Conservation (phyloP, 2,888 invertebrate genomes). For the Eustalomyia histrio region DNA sequence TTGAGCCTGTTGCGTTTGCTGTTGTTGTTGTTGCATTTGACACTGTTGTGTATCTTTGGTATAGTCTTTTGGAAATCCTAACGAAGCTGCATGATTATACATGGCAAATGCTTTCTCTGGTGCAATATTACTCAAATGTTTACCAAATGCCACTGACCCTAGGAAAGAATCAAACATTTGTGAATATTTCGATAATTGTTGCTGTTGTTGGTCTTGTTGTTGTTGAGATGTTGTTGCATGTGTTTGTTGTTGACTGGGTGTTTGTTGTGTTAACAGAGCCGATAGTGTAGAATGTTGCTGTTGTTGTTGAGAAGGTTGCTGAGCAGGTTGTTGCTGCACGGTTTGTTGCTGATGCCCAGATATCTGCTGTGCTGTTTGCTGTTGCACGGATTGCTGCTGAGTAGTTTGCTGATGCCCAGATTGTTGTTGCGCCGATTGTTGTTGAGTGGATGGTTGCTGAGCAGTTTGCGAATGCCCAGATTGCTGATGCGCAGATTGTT, state of each 20-base stretch:
- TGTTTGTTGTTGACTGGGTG: conserved; percentile 33
- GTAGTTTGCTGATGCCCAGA: conserved; percentile 66
- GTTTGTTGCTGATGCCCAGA: conserved; percentile 51
- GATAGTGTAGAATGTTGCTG: conserved; percentile 36
- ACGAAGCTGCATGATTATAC: conserved; percentile 79
- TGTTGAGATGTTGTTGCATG: conserved; percentile 56
- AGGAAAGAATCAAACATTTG: conserved; percentile 79
- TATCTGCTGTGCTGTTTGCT: conserved; percentile 42
- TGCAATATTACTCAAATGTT: conserved; percentile 76
- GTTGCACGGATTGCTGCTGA: conserved; percentile 68
- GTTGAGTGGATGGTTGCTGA: conserved; percentile 26
- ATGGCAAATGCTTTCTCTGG: conserved; percentile 79
- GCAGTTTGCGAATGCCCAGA: conserved; percentile 10
- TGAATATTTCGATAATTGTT: conserved; percentile 73
- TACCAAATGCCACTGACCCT: conserved; percentile 76
- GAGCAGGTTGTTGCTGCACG: conserved; percentile 45
- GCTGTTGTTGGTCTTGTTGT: conserved; percentile 67
- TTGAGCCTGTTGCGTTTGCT: conserved; percentile 66
- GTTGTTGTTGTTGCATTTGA: conserved; percentile 69
- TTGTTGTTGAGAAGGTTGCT: conserved; percentile 59
- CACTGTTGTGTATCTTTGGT: conserved; percentile 70
- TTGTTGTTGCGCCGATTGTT: conserved; percentile 50
- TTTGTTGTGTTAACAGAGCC: conserved; percentile 50
- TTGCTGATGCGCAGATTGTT: background rate
- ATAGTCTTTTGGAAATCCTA: conserved; percentile 78